These are phyloP conservation scores for Perca schrenkii DNA, from an alignment of 2,113 vertebrate genomes.

Conservation along the genomic window DNA sequence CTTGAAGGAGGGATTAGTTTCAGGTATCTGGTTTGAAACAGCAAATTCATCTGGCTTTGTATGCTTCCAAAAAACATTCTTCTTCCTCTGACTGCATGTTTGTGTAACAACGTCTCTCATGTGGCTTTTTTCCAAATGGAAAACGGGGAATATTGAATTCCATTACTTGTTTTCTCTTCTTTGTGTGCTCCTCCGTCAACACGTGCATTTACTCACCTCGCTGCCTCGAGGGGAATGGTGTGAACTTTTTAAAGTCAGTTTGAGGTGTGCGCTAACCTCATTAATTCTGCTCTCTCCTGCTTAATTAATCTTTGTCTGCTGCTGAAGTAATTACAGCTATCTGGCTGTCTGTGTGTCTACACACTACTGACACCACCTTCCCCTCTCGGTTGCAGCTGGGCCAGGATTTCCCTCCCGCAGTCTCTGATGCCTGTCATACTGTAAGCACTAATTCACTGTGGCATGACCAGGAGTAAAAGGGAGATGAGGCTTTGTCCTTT, in stretches of 20 bases:
- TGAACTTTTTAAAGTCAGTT: conserved; percentile 55
- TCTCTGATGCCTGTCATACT: conserved; percentile 47
- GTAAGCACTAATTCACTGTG: conserved; percentile 27
- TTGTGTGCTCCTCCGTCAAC: not conserved
- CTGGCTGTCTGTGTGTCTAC: conserved; percentile 53
- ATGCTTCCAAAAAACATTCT: not conserved
- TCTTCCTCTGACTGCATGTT: not conserved
- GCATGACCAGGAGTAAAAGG: not conserved
- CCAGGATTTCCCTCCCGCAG: conserved; percentile 17
- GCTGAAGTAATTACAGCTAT: conserved; percentile 71
- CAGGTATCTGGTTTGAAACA: not conserved
- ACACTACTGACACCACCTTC: conserved; percentile 55
- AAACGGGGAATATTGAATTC: not conserved
- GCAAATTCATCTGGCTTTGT: not conserved
- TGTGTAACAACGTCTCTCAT: conserved; percentile 1
- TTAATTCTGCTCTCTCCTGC: conserved; percentile 66
- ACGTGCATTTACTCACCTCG: not conserved
- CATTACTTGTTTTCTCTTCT: not conserved
- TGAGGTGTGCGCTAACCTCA: conserved; percentile 67
- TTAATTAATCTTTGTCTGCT: conserved; percentile 79
- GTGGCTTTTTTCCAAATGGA: not conserved
- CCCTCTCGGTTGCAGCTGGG: conserved; percentile 38
- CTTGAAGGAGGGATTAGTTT: conserved; percentile 27
- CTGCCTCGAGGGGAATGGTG: conserved; percentile 25
- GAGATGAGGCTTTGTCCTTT: conserved; percentile 3